Evolutionary conservation across 2,888 invertebrate genomes (phyloP), one percentile per base, ranked within the genome.

Genomic region (Idaea biselata): DNA sequence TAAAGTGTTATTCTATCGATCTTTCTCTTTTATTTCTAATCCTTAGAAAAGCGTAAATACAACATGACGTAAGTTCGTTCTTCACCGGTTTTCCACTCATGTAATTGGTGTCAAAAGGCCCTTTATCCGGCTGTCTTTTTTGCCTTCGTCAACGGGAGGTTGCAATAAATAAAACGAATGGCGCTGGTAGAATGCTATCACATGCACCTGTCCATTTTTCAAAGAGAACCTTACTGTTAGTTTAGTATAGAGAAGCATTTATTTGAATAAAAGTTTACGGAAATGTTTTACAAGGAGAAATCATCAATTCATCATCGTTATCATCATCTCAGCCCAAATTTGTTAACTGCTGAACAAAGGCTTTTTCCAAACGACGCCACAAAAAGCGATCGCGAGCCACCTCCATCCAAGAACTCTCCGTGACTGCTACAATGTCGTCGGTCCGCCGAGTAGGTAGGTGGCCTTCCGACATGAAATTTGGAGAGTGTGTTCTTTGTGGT

Each of bases 141-240:
- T 81, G 72, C 77, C 75, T 73, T 67, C 73, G 75, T 76, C 78
- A 75, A 72, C 73, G 73, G 74, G 79, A 76, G 78, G 82, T 74
- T 70, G 69, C 80, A 80, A 89, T 88, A 89, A 89, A 89, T 88
- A 87, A 85, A 81, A 79, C 72, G 81, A 82, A 84, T 79, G 76
- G 80, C 79, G 76, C 76, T 83, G 79, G 80, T 74, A 71, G 73
- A 80, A 77, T 76, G 83, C 83, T 86, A 88, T 89, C 88, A 88
- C 78, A 80, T 86, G 86, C 89, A 89, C 87, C 89, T 89, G 88
- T 76, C 86, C 83, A 86, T 86, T 84, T 81, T 83, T 86, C 81
- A 86, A 79, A 44, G 79, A 75, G 68, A 70, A 73, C 66, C 63
- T 59, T 64, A 59, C 16, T 44, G 69, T 25, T 55, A 32, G 55